Conservation (phyloP, 2,113 vertebrate genomes). For the Rana temporaria region DNA sequence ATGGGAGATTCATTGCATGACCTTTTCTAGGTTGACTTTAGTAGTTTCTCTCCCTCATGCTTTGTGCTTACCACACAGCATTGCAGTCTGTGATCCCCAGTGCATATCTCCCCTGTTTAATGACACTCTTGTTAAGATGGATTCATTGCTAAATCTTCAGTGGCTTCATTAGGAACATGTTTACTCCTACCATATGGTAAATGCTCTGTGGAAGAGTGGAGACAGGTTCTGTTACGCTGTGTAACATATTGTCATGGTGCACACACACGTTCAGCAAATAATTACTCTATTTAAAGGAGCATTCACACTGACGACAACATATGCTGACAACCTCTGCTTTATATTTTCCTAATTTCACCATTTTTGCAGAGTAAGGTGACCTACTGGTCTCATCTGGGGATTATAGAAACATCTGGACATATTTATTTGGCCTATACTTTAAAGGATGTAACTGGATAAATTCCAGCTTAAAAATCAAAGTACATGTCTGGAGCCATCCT, state of each 20-base stretch:
- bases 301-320: slow-evolving; percentile 11
- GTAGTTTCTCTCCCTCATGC: slow-evolving; percentile 17
- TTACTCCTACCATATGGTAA: slow-evolving; percentile 44
- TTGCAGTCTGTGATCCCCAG: slow-evolving; percentile 18
- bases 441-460: no score
- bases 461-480: no score
- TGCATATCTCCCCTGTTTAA: slow-evolving; percentile 16
- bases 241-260: slow-evolving; percentile 35
- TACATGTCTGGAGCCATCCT: no score
- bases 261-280: slow-evolving; percentile 46
- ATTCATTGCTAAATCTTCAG: slow-evolving; percentile 46
- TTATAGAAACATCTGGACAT: not conserved
- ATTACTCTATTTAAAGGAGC: slow-evolving; percentile 39
- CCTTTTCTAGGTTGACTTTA: slow-evolving; percentile 29
- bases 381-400: not conserved
- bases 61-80: slow-evolving; percentile 44
- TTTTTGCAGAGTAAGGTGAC: slow-evolving; percentile 16
- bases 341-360: not conserved
- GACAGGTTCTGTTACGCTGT: slow-evolving; percentile 9
- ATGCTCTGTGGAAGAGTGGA: slow-evolving; percentile 33
- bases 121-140: slow-evolving; percentile 31
- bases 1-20: slow-evolving; percentile 28
- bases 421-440: not conserved
- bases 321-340: slow-evolving; percentile 11
- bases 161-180: slow-evolving; percentile 34